Evolutionary conservation across 2,113 vertebrate genomes (phyloP).

Genomic region (Sander vitreus): DNA sequence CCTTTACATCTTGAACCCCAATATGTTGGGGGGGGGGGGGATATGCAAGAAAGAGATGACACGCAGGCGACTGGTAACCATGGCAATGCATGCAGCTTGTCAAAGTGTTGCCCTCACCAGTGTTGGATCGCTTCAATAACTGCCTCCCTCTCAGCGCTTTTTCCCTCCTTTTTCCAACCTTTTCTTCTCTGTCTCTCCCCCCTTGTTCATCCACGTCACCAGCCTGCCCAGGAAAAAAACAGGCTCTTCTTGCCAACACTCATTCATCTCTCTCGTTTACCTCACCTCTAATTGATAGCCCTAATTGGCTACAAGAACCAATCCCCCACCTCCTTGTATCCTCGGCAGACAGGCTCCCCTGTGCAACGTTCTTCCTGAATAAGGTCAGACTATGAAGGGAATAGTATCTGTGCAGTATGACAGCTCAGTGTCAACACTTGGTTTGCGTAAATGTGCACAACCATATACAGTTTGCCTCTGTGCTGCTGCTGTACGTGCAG

Average conservation of each 20-base stretch:
- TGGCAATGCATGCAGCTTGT: slow-evolving; percentile 78
- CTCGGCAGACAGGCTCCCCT: slow-evolving; percentile 36
- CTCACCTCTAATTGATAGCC: slow-evolving; percentile 68
- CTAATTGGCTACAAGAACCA: slow-evolving; percentile 71
- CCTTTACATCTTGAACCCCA: slow-evolving; percentile 50
- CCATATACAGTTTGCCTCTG: slow-evolving; percentile 32
- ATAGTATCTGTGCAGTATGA: slow-evolving; percentile 47
- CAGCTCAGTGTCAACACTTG: slow-evolving; percentile 63
- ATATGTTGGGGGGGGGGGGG: slow-evolving; percentile 38
- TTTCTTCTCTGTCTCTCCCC: slow-evolving; percentile 12
- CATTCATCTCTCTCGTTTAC: slow-evolving; percentile 55
- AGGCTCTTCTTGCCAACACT: slow-evolving; percentile 43
- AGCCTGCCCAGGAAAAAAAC: slow-evolving; percentile 1
- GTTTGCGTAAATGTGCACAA: slow-evolving; percentile 33
- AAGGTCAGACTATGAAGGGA: slow-evolving; percentile 54
- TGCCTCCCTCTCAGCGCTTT: slow-evolving; percentile 41
- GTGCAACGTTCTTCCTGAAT: slow-evolving; percentile 47
- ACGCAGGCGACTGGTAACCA: slow-evolving; percentile 72
- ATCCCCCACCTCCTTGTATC: slow-evolving; percentile 45
- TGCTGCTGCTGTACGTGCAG: slow-evolving; percentile 43
- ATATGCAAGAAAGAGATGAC: slow-evolving; percentile 51
- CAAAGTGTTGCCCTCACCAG: slow-evolving; percentile 70
- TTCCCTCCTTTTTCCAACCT: slow-evolving; percentile 30
- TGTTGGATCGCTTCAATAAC: slow-evolving; percentile 76
- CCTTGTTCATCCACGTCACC: slow-evolving; percentile 20